Base-by-base conservation (phyloP, 2,797 vertebrate species). In the Tokudaia tokunoshimensis region DNA sequence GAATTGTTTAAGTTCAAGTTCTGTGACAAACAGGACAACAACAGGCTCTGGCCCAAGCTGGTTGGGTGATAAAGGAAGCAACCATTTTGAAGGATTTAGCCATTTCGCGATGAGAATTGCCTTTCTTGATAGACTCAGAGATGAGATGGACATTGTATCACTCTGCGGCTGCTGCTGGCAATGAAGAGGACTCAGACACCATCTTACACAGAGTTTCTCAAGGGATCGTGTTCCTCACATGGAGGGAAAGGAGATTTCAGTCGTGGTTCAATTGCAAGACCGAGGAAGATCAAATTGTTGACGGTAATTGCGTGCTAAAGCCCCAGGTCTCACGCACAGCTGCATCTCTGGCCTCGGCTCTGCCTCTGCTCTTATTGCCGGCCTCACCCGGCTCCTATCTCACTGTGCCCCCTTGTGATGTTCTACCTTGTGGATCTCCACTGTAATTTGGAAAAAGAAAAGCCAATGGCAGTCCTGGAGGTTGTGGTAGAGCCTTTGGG, bases 201-300 rank as follows among this genome's bases (percentile, higher is more conserved):
- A 9, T 52, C 41, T 37, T 76, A 37, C 20, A 17, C 6, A 24
- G 63, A 22, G 10, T 92, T 94, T 94, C 85, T 94, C 50, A 79
- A 86, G 13, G n/a, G 74, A 41, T 24, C 29, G 9, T 26, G 85
- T 22, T 47, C 41, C 10, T 67, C 57, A 31, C 17, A 9, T 15
- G 78, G 47, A 37, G 1, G 24, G 13, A 63, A n/a, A 89, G 79
- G 9, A 78, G 19, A 11, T 92, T 70, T 41, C 20, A 63, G 31
- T 41, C 15, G 9, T 55, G 4, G 8, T 65, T 63, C 24, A 10
- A 26, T 17, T 65, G 34, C 6, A 44, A 24, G 63, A 22, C 9
- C 41, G 55, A 52, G 24, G 82, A 29, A 78, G 7, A 34, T 78
- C 34, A 41, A 74, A 52, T 52, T 29, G 55, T 2, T 29, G 52